Percentiles rank a stretch among this genome's conserved stretches.
Conservation (phyloP, 1,140 invertebrate species). For the Harlomillsia oculata region DNA sequence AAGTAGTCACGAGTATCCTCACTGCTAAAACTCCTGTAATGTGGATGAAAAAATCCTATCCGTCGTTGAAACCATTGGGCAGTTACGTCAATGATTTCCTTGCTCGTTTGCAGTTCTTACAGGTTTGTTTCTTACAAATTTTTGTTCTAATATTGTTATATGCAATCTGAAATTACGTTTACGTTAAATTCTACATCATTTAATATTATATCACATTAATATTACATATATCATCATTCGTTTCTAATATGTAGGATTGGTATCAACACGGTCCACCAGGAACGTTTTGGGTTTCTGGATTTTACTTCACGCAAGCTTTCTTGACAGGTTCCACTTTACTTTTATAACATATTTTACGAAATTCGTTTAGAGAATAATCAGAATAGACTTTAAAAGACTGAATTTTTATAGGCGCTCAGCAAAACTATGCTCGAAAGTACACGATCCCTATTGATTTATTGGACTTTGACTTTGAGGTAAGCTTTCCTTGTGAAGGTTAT, state of each 20-base stretch:
- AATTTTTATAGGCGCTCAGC: slow-evolving; percentile 74
- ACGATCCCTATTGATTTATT: slow-evolving; percentile 83
- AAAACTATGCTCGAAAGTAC: slow-evolving; percentile 86
- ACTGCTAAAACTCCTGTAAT: slow-evolving; percentile 69
- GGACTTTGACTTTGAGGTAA: slow-evolving; percentile 67
- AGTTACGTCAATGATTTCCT: slow-evolving; percentile 83
- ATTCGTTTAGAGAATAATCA: background rate
- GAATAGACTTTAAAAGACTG: background rate
- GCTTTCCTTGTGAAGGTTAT: slow-evolving; percentile 17
- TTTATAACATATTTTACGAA: too few species aligned
- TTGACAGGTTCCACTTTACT: slow-evolving; percentile 57
- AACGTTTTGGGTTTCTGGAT: slow-evolving; percentile 86
- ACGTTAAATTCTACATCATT: slow-evolving; percentile 41
- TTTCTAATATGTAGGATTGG: slow-evolving; percentile 62
- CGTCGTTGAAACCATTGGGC: slow-evolving; percentile 82
- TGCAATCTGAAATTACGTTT: slow-evolving; percentile 44
- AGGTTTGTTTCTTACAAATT: slow-evolving; percentile 46
- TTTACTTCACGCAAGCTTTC: slow-evolving; percentile 93
- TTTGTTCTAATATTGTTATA: slow-evolving; percentile 25
- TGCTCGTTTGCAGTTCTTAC: slow-evolving; percentile 64
- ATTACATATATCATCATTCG: background rate
- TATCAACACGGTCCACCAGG: slow-evolving; percentile 66
- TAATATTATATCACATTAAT: slow-evolving; percentile 38
- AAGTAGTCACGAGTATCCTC: slow-evolving; percentile 71
- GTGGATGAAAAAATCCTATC: slow-evolving; percentile 81